Percentiles rank a stretch among this genome's conserved stretches.
phyloP scores from a whole-genome alignment of 2,113 vertebrate species.

The Tamias sibiricus region DNA sequence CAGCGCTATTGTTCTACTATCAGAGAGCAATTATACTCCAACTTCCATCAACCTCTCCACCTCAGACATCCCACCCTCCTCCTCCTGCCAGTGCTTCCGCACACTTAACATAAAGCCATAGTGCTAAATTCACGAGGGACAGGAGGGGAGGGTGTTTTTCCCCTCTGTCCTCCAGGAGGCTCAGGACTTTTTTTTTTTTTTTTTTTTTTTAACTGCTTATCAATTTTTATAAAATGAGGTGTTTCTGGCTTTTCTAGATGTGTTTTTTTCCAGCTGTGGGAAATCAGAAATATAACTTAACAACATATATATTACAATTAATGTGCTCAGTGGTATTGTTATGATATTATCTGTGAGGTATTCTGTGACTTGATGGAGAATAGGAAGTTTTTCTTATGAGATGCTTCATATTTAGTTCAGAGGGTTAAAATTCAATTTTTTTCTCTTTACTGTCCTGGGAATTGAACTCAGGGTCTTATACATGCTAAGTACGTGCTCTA shows the following conservation, averaged over 20 bases:
- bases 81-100: background rate
- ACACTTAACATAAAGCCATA: background rate
- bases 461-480: background rate
- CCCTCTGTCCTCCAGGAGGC: background rate
- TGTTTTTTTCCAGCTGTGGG: conserved; percentile 18
- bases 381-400: background rate
- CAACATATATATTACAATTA: background rate
- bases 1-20: conserved; percentile 72
- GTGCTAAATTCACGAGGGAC: background rate
- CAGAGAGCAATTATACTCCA: conserved; percentile 58
- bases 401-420: background rate
- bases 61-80: conserved; percentile 11
- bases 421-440: background rate
- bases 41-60: conserved; percentile 55
- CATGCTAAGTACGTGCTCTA: background rate
- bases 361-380: background rate
- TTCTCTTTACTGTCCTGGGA: background rate
- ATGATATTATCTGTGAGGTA: background rate
- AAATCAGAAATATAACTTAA: background rate
- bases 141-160: no score
- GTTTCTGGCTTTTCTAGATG: conserved; percentile 21
- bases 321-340: background rate
- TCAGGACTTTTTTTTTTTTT: background rate
- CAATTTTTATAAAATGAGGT: background rate
- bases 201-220: conserved; percentile 22